Conservation (phyloP, 2,797 vertebrate genomes). For the Moxostoma hubbsi region DNA sequence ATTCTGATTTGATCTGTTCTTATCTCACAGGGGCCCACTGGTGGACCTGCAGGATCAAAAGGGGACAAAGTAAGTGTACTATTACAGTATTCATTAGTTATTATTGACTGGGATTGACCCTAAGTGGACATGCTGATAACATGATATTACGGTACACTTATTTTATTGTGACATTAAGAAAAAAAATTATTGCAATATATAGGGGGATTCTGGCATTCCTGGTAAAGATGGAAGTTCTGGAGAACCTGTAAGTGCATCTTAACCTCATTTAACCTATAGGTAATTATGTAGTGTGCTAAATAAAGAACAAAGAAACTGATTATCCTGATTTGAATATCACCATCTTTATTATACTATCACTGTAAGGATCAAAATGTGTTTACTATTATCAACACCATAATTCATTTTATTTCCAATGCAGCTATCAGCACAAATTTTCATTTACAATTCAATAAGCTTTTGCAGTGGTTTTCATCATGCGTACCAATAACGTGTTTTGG, state of each 20-base stretch:
- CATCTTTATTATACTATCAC: conserved; percentile 34
- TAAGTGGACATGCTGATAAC: too few relatives aligned
- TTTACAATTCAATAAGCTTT: conserved; percentile 35
- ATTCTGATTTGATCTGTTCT: background rate
- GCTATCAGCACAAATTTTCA: conserved; percentile 33
- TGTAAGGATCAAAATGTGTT: conserved; percentile 22
- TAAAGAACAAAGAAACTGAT: conserved; percentile 14
- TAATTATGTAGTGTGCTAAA: background rate
- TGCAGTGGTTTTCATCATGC: conserved; percentile 19
- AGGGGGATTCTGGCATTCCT: conserved; percentile 84
- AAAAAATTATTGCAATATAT: conserved; percentile 53
- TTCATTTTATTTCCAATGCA: conserved; percentile 37
- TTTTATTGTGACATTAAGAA: background rate
- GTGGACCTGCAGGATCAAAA: conserved; percentile 78
- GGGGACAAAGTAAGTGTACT: conserved; percentile 84
- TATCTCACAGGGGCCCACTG: conserved; percentile 81
- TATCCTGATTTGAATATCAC: conserved; percentile 16
- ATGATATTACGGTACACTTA: too few relatives aligned
- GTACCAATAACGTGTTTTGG: background rate
- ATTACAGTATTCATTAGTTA: background rate
- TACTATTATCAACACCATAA: conserved; percentile 19
- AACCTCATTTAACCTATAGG: conserved; percentile 31
- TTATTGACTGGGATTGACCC: too few relatives aligned
- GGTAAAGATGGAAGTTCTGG: conserved; percentile 84
- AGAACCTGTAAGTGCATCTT: conserved; percentile 85